Base-by-base conservation (phyloP, 2,888 invertebrate species). In the Tetranychus truncatus region DNA sequence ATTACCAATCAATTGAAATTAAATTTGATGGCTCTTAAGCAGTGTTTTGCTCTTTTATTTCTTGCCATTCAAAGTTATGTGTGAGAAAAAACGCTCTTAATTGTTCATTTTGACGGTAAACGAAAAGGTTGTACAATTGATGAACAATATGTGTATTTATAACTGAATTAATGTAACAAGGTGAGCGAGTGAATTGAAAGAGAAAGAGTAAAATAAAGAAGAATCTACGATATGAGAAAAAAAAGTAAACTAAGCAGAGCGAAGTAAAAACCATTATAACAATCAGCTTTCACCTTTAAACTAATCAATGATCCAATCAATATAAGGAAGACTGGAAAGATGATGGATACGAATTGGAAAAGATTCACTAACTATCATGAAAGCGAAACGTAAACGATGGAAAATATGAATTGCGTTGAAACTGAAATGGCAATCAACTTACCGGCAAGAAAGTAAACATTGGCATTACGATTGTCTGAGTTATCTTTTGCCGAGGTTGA, bases 381-480 rank as follows among this genome's bases (percentile, higher is more conserved):
- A 34, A 34, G 34, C 3, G 34, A 34, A 34, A 34, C 34, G 5
- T 34, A 34, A 34, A 34, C 34, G 34, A 34, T 34, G 34, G 34
- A 34, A 34, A 34, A 3, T 34, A 34, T 34, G 34, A 34, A 34
- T 5, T 34, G 34, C 34, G 34, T 34, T 34, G 34, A 34, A 34
- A 34, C 4, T 34, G 34, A 34, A 55, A 55, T 6, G 9, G 55
- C 15, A 55, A 55, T 55, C 15, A 55, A 24, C 69, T 69, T 97
- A 95, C 82, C 72, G 21, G 72, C 20, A 24, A 72, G 46, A 72
- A 72, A 72, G 72, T 72, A 72, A 72, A 72, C 20, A 72, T 72
- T 72, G 45, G 72, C 72, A 72, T 72, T 72, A 1, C 45, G 34
- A 69, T 69, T 69, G 6, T 69, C 69, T 20, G 66, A 20, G 11